These are phyloP conservation scores for Lydus trimaculatus DNA, from an alignment of 2,888 invertebrate species.

Conservation along the genomic window DNA sequence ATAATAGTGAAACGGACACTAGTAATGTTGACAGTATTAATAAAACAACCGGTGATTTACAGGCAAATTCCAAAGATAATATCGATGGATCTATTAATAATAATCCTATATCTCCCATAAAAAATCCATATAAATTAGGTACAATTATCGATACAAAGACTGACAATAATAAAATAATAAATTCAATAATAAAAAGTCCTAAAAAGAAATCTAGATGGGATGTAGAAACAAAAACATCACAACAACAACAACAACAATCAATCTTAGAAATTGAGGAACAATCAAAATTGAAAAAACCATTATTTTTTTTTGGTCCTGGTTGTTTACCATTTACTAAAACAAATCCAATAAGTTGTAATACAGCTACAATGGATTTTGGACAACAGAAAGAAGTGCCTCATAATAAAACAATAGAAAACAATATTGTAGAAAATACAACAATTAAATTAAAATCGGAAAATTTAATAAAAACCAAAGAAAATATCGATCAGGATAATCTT, in stretches of 20 bases:
- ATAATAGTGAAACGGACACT: slow-evolving; percentile 30
- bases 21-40: slow-evolving; percentile 28
- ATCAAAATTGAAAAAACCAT: slow-evolving; percentile 41
- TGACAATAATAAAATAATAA: slow-evolving; percentile 44
- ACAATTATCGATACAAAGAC: slow-evolving; percentile 49
- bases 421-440: slow-evolving; percentile 1
- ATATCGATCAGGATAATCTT: not conserved
- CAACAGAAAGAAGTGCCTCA: slow-evolving; percentile 34
- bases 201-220: slow-evolving; percentile 62
- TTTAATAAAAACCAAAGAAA: not conserved
- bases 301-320: slow-evolving; percentile 63
- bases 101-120: slow-evolving; percentile 40
- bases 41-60: slow-evolving; percentile 48
- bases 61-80: slow-evolving; percentile 30
- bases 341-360: slow-evolving; percentile 32
- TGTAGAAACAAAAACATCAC: slow-evolving; percentile 53
- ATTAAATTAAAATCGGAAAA: too few species aligned
- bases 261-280: slow-evolving; percentile 29
- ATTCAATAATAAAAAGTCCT: slow-evolving; percentile 27
- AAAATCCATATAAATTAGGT: slow-evolving; percentile 46
- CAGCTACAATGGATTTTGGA: slow-evolving; percentile 36
- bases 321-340: slow-evolving; percentile 60
- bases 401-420: slow-evolving; percentile 15
- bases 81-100: slow-evolving; percentile 26
- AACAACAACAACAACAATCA: slow-evolving; percentile 44